Percentiles rank a stretch among this genome's conserved stretches.
phyloP scores from a whole-genome alignment of 2,797 vertebrate species.

The Gymnocypris eckloni region DNA sequence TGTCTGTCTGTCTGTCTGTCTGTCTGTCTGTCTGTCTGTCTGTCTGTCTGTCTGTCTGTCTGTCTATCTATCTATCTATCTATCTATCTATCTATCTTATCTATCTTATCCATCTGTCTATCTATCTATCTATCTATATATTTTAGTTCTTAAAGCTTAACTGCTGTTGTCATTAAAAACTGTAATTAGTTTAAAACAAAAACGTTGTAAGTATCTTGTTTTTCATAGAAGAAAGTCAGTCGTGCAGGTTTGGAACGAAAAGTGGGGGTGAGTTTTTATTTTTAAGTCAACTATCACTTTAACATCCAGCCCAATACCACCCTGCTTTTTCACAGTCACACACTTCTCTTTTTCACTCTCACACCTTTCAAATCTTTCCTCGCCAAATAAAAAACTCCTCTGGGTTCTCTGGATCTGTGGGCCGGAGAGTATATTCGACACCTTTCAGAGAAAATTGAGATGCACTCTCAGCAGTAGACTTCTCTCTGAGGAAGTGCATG shows the following conservation, averaged over 20 bases:
- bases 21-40: no score
- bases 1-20: no score
- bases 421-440: conserved; percentile 26
- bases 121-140: no score
- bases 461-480: conserved; percentile 34
- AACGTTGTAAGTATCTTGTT: not conserved
- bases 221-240: not conserved
- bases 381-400: conserved; percentile 1
- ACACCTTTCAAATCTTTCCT: conserved; percentile 27
- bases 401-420: conserved; percentile 18
- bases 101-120: no score
- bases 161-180: not conserved
- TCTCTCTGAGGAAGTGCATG: not conserved
- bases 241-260: not conserved
- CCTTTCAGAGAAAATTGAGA: conserved; percentile 47
- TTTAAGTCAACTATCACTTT: not conserved
- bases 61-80: no score
- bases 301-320: not conserved
- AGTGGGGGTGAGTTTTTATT: not conserved
- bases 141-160: no score
- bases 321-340: conserved; percentile 10
- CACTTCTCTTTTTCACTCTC: conserved; percentile 17
- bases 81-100: no score
- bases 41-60: no score
- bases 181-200: not conserved